A percentile compares a stretch with the other conserved stretches of the same genome.
These are phyloP conservation scores for Periplaneta americana DNA, from an alignment of 1,140 invertebrate genomes.

Conservation along the genomic window DNA sequence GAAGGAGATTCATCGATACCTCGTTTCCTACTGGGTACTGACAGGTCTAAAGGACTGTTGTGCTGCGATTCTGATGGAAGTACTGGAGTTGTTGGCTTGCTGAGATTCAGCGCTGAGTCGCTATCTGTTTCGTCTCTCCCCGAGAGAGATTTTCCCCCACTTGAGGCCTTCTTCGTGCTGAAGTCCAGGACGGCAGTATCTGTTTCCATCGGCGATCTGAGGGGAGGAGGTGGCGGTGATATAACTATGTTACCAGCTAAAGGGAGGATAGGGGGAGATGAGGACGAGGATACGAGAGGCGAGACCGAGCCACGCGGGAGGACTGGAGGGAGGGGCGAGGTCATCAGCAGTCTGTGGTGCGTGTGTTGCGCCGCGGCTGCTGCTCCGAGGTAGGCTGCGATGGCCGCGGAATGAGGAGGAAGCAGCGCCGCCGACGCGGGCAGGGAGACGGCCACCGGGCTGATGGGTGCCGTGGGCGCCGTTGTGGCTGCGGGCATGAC, in stretches of 20 bases:
- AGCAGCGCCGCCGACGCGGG: conserved; percentile 46
- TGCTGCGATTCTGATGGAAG: conserved; percentile 47
- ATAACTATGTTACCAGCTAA: conserved; percentile 27
- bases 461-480: conserved; percentile 37
- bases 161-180: conserved; percentile 55
- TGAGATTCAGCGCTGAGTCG: conserved; percentile 60
- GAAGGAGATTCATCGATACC: conserved; percentile 57
- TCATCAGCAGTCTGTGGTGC: conserved; percentile 64
- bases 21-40: conserved; percentile 65
- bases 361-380: conserved; percentile 59
- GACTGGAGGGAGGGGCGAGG: conserved; percentile 58
- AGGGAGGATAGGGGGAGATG: conserved; percentile 45
- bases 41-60: conserved; percentile 74
- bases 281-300: conserved; percentile 52
- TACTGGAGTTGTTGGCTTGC: conserved; percentile 48
- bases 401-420: conserved; percentile 63
- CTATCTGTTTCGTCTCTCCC: conserved; percentile 45
- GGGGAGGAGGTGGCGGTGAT: conserved; percentile 36
- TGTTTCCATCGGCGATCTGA: conserved; percentile 37
- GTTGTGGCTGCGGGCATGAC: neutral
- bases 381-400: conserved; percentile 67
- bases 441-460: conserved; percentile 15
- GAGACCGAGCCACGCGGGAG: conserved; percentile 45
- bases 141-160: conserved; percentile 15
- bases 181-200: conserved; percentile 65